Percentiles rank a stretch among this genome's conserved stretches.
Evolutionary conservation across 2,888 invertebrate genomes (phyloP).

Genomic region (Macaria liturata): DNA sequence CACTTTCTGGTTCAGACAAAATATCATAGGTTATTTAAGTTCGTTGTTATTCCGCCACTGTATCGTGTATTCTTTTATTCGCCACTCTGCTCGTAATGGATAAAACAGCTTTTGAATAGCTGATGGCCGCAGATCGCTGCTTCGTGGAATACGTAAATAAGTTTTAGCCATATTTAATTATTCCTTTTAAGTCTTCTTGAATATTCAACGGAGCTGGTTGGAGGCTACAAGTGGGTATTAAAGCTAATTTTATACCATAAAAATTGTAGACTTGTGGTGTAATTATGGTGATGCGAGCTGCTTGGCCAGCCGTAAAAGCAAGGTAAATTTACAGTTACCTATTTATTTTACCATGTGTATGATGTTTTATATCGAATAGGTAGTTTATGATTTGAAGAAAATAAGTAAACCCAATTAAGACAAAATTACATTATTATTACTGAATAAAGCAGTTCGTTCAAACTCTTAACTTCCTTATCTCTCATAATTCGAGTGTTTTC

Average conservation of each 20-base stretch:
- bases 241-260: conserved; percentile 38
- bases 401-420: too few relatives aligned
- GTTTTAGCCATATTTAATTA: conserved; percentile 76
- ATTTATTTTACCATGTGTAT: too few relatives aligned
- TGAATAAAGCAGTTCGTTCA: too few relatives aligned
- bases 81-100: conserved; percentile 50
- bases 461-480: too few relatives aligned
- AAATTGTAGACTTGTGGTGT: conserved; percentile 13
- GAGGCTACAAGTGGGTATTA: conserved; percentile 41
- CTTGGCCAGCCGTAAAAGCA: not conserved
- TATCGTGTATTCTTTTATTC: conserved; percentile 19
- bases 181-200: conserved; percentile 65
- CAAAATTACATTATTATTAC: too few relatives aligned
- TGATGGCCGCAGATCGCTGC: conserved; percentile 57
- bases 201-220: conserved; percentile 64
- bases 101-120: conserved; percentile 70
- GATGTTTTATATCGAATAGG: too few relatives aligned
- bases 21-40: conserved; percentile 6
- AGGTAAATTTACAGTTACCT: not conserved
- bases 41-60: conserved; percentile 18
- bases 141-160: conserved; percentile 70
- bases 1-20: not conserved
- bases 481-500: too few relatives aligned
- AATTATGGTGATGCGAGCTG: conserved; percentile 4
- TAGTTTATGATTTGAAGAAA: too few relatives aligned